Percentiles rank a stretch among this genome's conserved stretches.
phyloP scores from a whole-genome alignment of 2,797 vertebrate species.

The Pelobates cultripes region DNA sequence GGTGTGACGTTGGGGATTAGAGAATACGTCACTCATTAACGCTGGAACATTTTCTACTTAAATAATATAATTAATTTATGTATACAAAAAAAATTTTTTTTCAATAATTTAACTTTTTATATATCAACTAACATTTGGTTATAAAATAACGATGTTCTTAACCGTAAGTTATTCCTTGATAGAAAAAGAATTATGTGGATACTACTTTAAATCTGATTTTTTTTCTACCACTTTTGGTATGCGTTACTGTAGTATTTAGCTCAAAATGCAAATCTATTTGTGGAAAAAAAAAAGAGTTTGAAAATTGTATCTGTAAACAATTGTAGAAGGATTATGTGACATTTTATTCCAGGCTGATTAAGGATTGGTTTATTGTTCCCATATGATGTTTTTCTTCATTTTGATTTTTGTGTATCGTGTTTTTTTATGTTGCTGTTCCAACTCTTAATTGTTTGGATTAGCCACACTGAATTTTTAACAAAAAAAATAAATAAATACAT shows the following conservation, averaged over 20 bases:
- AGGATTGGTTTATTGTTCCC: slow-evolving; percentile 42
- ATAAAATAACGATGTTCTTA: too few relatives aligned
- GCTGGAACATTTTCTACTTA: too few relatives aligned
- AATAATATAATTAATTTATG: too few relatives aligned
- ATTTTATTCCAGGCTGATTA: slow-evolving; percentile 44
- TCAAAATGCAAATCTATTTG: slow-evolving; percentile 21
- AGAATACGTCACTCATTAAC: too few relatives aligned
- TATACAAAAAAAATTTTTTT: too few relatives aligned
- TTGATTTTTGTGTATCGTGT: slow-evolving; percentile 13
- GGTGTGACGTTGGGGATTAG: too few relatives aligned
- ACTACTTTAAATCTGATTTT: not conserved
- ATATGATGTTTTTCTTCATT: slow-evolving; percentile 37
- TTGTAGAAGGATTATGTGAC: slow-evolving; percentile 40
- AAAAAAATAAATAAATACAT: not conserved
- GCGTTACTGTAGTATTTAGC: slow-evolving; percentile 1
- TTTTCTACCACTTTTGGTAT: slow-evolving; percentile 13
- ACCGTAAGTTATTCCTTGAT: too few relatives aligned
- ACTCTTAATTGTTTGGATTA: slow-evolving; percentile 31
- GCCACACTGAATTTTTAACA: slow-evolving; percentile 6
- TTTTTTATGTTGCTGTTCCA: slow-evolving; percentile 26
- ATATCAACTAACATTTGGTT: too few relatives aligned
- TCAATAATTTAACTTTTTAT: too few relatives aligned
- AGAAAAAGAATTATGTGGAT: too few relatives aligned
- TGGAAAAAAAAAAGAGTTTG: slow-evolving; percentile 17
- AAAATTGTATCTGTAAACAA: slow-evolving; percentile 41